Percentiles rank a stretch among this genome's conserved stretches.
phyloP scores from a whole-genome alignment of 2,888 invertebrate genomes.

The Muscina levida region DNA sequence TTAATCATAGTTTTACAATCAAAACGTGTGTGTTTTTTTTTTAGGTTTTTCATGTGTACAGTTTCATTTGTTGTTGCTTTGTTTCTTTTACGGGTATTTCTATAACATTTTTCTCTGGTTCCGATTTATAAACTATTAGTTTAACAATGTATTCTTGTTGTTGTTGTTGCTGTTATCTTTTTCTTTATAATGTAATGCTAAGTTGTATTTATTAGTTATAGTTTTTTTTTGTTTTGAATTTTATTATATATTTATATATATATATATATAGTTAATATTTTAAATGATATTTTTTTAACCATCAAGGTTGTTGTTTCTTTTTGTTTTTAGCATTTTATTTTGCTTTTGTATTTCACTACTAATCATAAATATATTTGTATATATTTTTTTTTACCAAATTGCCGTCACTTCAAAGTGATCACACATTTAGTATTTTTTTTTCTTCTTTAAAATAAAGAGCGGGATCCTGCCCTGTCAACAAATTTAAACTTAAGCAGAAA shows the following conservation, averaged over 20 bases:
- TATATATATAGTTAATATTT: conserved; percentile 31
- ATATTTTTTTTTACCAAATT: conserved; percentile 45
- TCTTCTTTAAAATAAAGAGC: conserved; percentile 66
- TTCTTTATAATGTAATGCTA: conserved; percentile 53
- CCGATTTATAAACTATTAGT: conserved; percentile 61
- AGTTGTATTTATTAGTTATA: conserved; percentile 48
- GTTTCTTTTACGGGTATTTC: background rate
- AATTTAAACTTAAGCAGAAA: conserved; percentile 49
- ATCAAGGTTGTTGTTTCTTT: conserved; percentile 66
- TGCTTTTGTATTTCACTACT: conserved; percentile 47
- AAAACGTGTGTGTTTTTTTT: conserved; percentile 4
- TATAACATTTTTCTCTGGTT: conserved; percentile 32
- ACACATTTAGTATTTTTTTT: conserved; percentile 53
- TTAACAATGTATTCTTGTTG: conserved; percentile 57
- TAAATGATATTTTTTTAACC: conserved; percentile 68
- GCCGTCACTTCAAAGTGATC: too few species aligned
- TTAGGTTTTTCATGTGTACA: conserved; percentile 39
- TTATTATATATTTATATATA: background rate
- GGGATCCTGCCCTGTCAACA: conserved; percentile 78
- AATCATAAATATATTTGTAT: conserved; percentile 58
- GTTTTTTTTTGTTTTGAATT: conserved; percentile 43
- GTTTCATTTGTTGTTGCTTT: conserved; percentile 29
- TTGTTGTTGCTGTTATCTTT: conserved; percentile 33
- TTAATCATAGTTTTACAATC: conserved; percentile 61
- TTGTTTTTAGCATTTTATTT: conserved; percentile 61